phyloP scores from a whole-genome alignment of 1,140 invertebrate species.

The Aphidius gifuensis region DNA sequence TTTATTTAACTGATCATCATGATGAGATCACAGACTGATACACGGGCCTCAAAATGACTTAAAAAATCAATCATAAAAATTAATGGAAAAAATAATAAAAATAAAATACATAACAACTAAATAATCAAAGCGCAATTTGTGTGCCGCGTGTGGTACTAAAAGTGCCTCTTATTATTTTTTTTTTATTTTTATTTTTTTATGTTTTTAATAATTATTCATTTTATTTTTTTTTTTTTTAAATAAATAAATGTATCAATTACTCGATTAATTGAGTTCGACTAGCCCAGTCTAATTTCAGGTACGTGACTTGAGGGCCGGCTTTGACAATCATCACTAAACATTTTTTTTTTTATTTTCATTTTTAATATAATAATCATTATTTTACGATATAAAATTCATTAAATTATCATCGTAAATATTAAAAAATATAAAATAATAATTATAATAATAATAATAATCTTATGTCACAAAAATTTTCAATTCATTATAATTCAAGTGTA shows the following conservation, averaged over 20 bases:
- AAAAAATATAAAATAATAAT: too few relatives aligned
- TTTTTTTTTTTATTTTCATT: conserved; percentile 2
- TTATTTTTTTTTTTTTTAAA: conserved; percentile 1
- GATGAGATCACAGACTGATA: conserved; percentile 21
- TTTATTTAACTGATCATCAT: conserved; percentile 7
- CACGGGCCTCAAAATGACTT: too few relatives aligned
- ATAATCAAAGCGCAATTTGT: conserved; percentile 14
- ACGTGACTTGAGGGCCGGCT: conserved; percentile 25
- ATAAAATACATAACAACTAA: conserved; percentile 3
- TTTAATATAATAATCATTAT: background rate
- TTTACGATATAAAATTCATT: background rate
- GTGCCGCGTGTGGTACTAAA: conserved; percentile 4
- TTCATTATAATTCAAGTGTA: too few relatives aligned
- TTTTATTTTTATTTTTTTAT: conserved; percentile 6
- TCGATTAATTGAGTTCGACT: conserved; percentile 8
- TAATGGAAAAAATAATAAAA: background rate
- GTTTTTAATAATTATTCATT: background rate
- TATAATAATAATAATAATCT: too few relatives aligned
- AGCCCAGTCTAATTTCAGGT: conserved; percentile 21
- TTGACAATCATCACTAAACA: conserved; percentile 3
- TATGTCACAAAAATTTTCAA: too few relatives aligned
- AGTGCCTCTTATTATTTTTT: background rate
- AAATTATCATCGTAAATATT: too few relatives aligned
- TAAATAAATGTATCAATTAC: background rate
- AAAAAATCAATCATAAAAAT: too few relatives aligned